Evolutionary conservation across 2,797 vertebrate genomes (phyloP), one percentile per base, ranked within the genome.

Genomic region (Esox lucius): DNA sequence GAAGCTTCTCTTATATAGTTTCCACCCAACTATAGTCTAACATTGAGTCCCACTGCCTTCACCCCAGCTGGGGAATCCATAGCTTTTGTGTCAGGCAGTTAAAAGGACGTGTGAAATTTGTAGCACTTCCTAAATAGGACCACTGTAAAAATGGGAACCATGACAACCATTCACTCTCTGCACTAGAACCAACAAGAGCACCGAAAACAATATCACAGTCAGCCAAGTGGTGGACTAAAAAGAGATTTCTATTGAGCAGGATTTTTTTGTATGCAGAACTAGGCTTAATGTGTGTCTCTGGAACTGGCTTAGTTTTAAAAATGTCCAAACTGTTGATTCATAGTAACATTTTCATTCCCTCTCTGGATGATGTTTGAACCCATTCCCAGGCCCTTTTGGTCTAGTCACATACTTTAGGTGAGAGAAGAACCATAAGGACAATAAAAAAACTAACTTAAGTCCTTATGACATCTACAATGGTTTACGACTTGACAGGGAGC

Each of bases 121-220:
- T 42, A 31, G 19, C 67, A 80, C 67, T 74, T 74, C 78, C 75
- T 77, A 39, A 68, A 76, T 59, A 71, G 26, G 62, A 75, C 24
- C 28, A 24, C 7, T 26, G 68, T 71, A 76, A 68, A 65, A 31
- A 28, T 16, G 49, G 70, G 26, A 71, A 78, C 77, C 81, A 87
- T 86, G 72, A 85, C 73, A 83, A 90, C 84, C 73, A 74, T 9
- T 76, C 71, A 72, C 56, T 61, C 42, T 77, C 49, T 53, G 76
- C 42, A 75, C 70, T 70, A 22, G 42, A 68, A 84, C 48, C 68
- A 71, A 72, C 39, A 56, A 59, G 59, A 39, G 33, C 31, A 31
- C 42, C n/a, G 78, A 70, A 77, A 72, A 12, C 46, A 73, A 12
- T 46, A 42, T 66, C 24, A 66, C 12, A 33, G 16, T 46, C 9